Conservation (phyloP, 2,113 vertebrate genomes). For the Catagonus wagneri region DNA sequence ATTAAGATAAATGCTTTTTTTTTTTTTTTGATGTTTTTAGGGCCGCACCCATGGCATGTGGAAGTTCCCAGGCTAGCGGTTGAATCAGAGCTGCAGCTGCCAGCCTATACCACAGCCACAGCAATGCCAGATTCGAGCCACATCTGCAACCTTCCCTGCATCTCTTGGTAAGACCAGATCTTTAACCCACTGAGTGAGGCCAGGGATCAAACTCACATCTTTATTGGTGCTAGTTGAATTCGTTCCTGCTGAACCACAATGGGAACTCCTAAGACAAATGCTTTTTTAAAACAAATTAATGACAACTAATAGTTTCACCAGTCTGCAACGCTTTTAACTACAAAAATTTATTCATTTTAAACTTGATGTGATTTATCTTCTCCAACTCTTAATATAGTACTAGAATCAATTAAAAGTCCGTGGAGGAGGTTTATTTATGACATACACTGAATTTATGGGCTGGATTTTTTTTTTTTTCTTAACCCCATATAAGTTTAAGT, state of each 20-base stretch:
- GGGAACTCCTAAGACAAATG: neutral
- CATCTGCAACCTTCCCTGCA: too few species aligned
- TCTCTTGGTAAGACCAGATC: too few species aligned
- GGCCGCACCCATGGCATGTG: too few species aligned
- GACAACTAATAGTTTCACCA: neutral
- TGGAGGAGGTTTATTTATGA: neutral
- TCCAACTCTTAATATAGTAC: neutral
- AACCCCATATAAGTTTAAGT: neutral
- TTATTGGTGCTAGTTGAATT: too few species aligned
- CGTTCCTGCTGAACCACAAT: too few species aligned
- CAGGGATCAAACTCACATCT: too few species aligned
- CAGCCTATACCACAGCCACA: too few species aligned
- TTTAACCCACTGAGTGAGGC: too few species aligned
- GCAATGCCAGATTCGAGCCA: too few species aligned
- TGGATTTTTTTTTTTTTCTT: neutral
- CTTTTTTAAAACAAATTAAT: neutral
- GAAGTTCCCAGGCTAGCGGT: too few species aligned
- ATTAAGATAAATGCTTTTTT: neutral
- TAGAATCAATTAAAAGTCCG: neutral
- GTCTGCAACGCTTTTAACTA: neutral
- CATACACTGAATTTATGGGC: neutral
- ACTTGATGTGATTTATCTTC: neutral
- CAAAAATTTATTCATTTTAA: conserved; percentile 19
- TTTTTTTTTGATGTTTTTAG: neutral
- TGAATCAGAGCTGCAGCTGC: too few species aligned